Evolutionary conservation across 2,888 invertebrate genomes (phyloP).

Genomic region (Lithophane semibrunnea): DNA sequence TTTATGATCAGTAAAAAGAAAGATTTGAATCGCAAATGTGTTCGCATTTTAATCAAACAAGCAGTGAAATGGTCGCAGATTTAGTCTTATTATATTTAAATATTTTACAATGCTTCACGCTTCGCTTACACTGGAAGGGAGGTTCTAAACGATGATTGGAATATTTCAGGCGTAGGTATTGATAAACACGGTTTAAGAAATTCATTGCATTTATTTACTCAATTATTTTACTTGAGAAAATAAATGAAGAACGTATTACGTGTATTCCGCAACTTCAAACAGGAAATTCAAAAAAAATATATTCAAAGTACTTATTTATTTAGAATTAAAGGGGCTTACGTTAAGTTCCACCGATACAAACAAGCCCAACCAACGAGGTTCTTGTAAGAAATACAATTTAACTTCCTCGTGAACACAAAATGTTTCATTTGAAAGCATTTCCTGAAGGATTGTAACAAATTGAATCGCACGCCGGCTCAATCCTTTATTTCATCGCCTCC

Average conservation of each 20-base stretch:
- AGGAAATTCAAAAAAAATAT: conserved; percentile 61
- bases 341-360: conserved; percentile 78
- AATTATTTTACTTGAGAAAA: conserved; percentile 12
- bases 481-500: conserved; percentile 86
- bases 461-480: conserved; percentile 87
- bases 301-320: conserved; percentile 75
- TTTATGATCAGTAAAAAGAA: conserved; percentile 89
- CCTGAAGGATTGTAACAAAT: conserved; percentile 87
- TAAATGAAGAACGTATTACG: conserved; percentile 7
- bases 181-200: conserved; percentile 2
- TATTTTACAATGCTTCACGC: conserved; percentile 59
- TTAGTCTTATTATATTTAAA: conserved; percentile 66
- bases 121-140: conserved; percentile 9
- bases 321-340: conserved; percentile 77
- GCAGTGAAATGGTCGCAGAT: conserved; percentile 70
- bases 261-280: conserved; percentile 28
- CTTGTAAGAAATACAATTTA: conserved; percentile 87
- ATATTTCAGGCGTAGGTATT: conserved; percentile 35
- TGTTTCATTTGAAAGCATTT: conserved; percentile 87
- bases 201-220: conserved; percentile 11
- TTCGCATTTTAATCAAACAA: conserved; percentile 88
- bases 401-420: conserved; percentile 84
- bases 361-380: conserved; percentile 77
- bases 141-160: conserved; percentile 33
- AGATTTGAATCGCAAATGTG: conserved; percentile 89